A percentile compares a stretch with the other conserved stretches of the same genome.
These are phyloP conservation scores for Drosophila sechellia DNA, from an alignment of 1,140 invertebrate species.

Conservation along the genomic window DNA sequence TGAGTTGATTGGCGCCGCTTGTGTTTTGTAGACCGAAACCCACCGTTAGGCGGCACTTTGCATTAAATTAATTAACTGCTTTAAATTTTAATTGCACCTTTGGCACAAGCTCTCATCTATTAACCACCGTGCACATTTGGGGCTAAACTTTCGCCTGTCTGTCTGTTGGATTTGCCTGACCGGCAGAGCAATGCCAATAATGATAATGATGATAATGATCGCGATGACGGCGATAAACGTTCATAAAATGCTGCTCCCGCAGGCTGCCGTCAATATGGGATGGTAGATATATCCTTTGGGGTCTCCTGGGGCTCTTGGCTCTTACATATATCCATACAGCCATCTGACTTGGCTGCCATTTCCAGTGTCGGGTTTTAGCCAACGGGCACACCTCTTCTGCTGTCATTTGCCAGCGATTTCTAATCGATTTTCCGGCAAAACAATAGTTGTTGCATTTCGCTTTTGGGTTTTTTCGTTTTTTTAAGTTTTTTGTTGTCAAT, in stretches of 20 bases:
- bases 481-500: constrained; percentile 48
- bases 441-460: constrained; percentile 54
- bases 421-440: constrained; percentile 74
- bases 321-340: background rate
- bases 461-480: constrained; percentile 16
- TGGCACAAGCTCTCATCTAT: constrained; percentile 45
- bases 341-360: constrained; percentile 42
- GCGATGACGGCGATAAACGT: constrained; percentile 40
- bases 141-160: constrained; percentile 41
- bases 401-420: constrained; percentile 81
- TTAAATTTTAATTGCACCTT: constrained; percentile 73
- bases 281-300: constrained; percentile 40
- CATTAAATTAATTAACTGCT: constrained; percentile 77
- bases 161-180: constrained; percentile 4
- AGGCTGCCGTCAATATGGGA: constrained; percentile 32
- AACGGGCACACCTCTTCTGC: constrained; percentile 74
- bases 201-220: constrained; percentile 24
- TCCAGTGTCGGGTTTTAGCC: constrained; percentile 52
- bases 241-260: constrained; percentile 44
- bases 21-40: constrained; percentile 37
- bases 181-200: constrained; percentile 1
- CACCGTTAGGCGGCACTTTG: constrained; percentile 45
- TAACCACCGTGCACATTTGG: constrained; percentile 8
- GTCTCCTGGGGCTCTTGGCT: constrained; percentile 22
- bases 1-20: constrained; percentile 11